These are phyloP conservation scores for Anolis carolinensis DNA, from an alignment of 2,113 vertebrate species.

Conservation along the genomic window DNA sequence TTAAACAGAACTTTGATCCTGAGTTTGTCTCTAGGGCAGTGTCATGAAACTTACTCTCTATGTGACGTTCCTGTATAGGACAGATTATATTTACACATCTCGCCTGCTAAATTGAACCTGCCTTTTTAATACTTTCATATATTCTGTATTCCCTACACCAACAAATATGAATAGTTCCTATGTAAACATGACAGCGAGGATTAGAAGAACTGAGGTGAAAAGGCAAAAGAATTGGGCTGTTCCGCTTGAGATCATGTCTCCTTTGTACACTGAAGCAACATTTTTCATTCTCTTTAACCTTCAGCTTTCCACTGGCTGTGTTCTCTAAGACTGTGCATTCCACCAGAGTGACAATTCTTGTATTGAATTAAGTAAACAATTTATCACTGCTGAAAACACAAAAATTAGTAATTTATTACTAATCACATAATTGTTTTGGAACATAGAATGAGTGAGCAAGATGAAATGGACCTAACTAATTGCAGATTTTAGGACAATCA, in stretches of 20 bases:
- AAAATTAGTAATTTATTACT: constrained; percentile 71
- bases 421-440: constrained; percentile 66
- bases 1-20: background rate
- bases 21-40: too few species aligned
- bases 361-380: constrained; percentile 77
- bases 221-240: constrained; percentile 62
- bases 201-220: constrained; percentile 50
- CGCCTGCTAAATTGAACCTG: background rate
- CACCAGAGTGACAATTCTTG: constrained; percentile 64
- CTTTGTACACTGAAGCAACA: constrained; percentile 52
- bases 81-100: background rate
- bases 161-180: background rate
- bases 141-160: background rate
- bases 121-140: background rate
- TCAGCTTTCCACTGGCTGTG: constrained; percentile 55
- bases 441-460: constrained; percentile 55
- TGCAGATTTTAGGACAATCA: constrained; percentile 56
- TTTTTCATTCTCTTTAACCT: constrained; percentile 63
- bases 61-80: background rate
- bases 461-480: constrained; percentile 56
- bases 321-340: constrained; percentile 59
- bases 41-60: background rate
- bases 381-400: constrained; percentile 62
- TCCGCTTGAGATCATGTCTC: constrained; percentile 67
- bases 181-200: background rate